Base-by-base conservation (phyloP, 2,797 vertebrate genomes). In the Austrolebias charrua region DNA sequence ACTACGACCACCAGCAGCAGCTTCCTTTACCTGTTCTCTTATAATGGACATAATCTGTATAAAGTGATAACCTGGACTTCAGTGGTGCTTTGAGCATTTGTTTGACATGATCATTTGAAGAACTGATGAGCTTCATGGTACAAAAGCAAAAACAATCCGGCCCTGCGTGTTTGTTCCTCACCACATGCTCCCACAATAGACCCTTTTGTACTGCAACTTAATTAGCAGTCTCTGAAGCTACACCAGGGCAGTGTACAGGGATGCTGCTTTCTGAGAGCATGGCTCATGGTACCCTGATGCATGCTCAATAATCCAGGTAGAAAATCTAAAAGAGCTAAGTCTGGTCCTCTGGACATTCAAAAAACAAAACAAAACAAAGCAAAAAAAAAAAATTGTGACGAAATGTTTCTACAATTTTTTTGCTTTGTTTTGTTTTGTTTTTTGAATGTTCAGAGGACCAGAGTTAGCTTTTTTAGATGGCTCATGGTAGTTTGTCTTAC, bases 191-290 rank as follows among this genome's bases (percentile, higher is more conserved):
- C 67, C 61, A 76, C 80, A 74, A 65, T 65, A 55, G 42, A 15
- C 66, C 52, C 76, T 77, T 81, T 82, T 80, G 70, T 75, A 66
- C 69, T n/a, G 61, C 50, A 20, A 52, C 69, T 77, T 79, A 78
- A 87, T 86, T 85, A 79, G 71, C 82, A 73, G 76, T 66, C 70
- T 79, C 63, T 72, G 75, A 81, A 68, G 73, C 73, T 64, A 75
- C 63, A 66, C 15, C 64, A 12, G 53, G 11, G 15, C 45, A 0
- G 44, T 42, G 9, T 35, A 61, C 69, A 70, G 73, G 78, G 45
- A 49, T 6, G 12, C 68, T 1, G 55, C 55, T 70, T 69, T 78
- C 13, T 63, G 69, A 76, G 72, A 71, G 52, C 55, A 69, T 38
- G 55, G 24, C 35, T 58, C 42, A 28, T 5, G 7, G 31, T 31